A percentile compares a stretch with the other conserved stretches of the same genome.
Conservation (phyloP, 2,888 invertebrate genomes). For the Lordiphosa fenestrarum region DNA sequence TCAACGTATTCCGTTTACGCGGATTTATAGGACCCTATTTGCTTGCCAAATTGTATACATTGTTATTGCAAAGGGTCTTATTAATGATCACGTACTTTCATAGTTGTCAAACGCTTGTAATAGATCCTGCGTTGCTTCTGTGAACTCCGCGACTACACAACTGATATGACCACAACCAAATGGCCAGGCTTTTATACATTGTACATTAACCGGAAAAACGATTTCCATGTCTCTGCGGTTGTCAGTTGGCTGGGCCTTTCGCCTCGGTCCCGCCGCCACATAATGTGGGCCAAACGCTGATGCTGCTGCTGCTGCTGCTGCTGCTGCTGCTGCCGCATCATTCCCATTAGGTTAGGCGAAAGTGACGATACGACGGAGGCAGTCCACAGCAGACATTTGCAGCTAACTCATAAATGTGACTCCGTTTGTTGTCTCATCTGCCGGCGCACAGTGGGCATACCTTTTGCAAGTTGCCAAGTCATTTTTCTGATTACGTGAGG, state of each 20-base stretch:
- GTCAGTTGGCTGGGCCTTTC: slow-evolving; percentile 6
- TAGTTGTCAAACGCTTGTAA: slow-evolving; percentile 32
- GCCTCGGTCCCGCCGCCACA: slow-evolving; percentile 4
- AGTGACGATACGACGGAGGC: too few relatives aligned
- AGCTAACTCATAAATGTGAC: too few relatives aligned
- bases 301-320: slow-evolving; percentile 20
- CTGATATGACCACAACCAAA: slow-evolving; percentile 56
- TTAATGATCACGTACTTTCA: slow-evolving; percentile 46
- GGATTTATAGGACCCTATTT: background rate
- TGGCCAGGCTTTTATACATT: slow-evolving; percentile 49
- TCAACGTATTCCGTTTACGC: too few relatives aligned
- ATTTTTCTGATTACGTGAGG: too few relatives aligned
- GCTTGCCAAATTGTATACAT: background rate
- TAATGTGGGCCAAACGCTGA: slow-evolving; percentile 71
- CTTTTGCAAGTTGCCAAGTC: too few relatives aligned
- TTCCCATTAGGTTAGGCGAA: too few relatives aligned
- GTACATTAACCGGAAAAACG: slow-evolving; percentile 15
- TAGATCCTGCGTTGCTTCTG: slow-evolving; percentile 11
- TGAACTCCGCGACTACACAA: slow-evolving; percentile 49
- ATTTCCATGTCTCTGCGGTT: slow-evolving; percentile 7
- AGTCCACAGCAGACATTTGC: too few relatives aligned
- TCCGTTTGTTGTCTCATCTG: too few relatives aligned
- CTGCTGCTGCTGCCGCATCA: too few relatives aligned
- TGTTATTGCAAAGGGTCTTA: background rate
- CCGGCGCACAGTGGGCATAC: too few relatives aligned